Evolutionary conservation across 2,113 vertebrate genomes (phyloP), one percentile per base, ranked within the genome.

Genomic region (Platysteira castanea): DNA sequence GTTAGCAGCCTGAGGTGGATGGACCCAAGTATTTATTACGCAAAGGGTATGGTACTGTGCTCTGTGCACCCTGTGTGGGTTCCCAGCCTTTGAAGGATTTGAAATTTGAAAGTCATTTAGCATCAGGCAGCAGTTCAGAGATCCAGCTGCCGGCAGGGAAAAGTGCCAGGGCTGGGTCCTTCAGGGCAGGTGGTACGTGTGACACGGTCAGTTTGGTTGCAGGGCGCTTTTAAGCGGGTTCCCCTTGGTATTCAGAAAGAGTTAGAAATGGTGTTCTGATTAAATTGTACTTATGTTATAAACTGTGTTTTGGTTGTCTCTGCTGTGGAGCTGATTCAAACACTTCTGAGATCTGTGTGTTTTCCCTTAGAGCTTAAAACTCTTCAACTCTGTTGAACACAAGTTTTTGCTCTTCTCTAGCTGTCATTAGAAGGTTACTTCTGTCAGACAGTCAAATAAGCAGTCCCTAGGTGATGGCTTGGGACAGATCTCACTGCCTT

Each of bases 111-210:
- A 63, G 33, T 3, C 11, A 16, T 16, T 39, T 70, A 18, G 53
- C 33, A 83, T 35, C 8, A 90, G 54, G 83, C 90, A 93, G 93
- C 88, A 92, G 47, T 39, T 53, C 39, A 82, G 69, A 75, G 46
- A 60, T 30, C 31, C 52, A 60, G 20, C 44, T 3, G 2, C 14
- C 37, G 59, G 37, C 46, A 60, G 37, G 37, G 57, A 30, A 24
- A 23, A n/a, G 28, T n/a, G n/a, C 11, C 13, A n/a, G 47, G 21
- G 17, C 53, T 44, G 19, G 21, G 15, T 17, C 50, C 39, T 60
- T 17, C 3, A 6, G n/a, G 41, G 39, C 33, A 46, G 15, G 33
- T 1, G 4, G 41, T 3, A 0, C 10, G 18, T 6, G 4, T 57
- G 76, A 26, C 9, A 2, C 53, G 50, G 1, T 7, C 26, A 22